phyloP scores from a whole-genome alignment of 2,113 vertebrate species.

The Equus przewalskii region DNA sequence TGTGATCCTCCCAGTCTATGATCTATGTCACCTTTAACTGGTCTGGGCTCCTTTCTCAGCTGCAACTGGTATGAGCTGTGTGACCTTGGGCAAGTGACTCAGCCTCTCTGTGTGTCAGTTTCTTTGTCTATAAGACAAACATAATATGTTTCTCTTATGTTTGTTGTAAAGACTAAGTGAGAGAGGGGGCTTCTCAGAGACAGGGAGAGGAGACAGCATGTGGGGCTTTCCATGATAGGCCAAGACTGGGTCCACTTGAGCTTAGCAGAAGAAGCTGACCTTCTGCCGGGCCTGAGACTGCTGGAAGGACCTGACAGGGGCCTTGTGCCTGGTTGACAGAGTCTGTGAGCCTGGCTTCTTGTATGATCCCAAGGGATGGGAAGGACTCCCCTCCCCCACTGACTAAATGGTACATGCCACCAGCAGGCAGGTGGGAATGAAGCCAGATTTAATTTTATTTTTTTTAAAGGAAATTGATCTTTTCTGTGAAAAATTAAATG shows the following conservation, averaged over 20 bases:
- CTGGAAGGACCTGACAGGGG: neutral
- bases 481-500: constrained; percentile 25
- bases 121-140: neutral
- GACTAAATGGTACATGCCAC: neutral
- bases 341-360: neutral
- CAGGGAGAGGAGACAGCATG: neutral
- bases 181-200: neutral
- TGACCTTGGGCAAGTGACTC: neutral
- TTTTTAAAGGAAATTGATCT: neutral
- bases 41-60: neutral
- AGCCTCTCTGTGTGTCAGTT: neutral
- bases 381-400: neutral
- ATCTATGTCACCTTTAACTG: neutral
- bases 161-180: neutral
- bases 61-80: neutral
- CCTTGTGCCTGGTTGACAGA: neutral
- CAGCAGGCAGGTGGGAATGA: neutral
- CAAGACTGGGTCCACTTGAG: neutral
- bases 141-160: neutral
- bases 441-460: neutral
- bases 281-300: neutral
- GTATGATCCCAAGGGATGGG: neutral
- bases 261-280: neutral
- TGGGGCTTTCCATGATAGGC: neutral
- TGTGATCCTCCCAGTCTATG: neutral